Base-by-base conservation (phyloP, 2,888 invertebrate species). In the Pollenia griseotomentosa region DNA sequence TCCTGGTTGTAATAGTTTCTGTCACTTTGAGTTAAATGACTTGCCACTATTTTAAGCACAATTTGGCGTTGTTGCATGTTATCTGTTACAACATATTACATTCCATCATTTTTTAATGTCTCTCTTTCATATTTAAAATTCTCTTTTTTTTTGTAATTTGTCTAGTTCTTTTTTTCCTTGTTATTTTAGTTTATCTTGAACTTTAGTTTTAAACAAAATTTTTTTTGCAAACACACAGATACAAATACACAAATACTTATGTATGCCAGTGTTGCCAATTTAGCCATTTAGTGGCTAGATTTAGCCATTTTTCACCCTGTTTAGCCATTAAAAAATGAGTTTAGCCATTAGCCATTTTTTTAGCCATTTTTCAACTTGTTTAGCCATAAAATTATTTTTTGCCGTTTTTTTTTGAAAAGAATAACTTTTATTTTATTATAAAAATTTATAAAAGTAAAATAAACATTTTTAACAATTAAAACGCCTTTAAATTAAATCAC, bases 31-130 rank as follows among this genome's bases (percentile, higher is more conserved):
- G 66, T 86, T 77, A 80, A 80, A 86, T 83, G 80, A 86, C 71
- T 83, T 83, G 86, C 71, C 83, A 83, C 79, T 71, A 80, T 74
- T 68, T 83, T 51, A 70, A 79, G 79, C 61, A 86, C 86, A 83
- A 83, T 86, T 80, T 86, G 80, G 65, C 59, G 80, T 66, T 65
- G 73, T 73, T 79, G 68, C 59, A 61, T 79, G 46, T 61, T 79
- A 55, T 68, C 74, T 65, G 23, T 51, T 75, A 23, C 19, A 79
- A 68, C 59, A 16, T 51, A 66, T 57, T 65, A 65, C 14, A 65
- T 51, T 3, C 33, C 19, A 9, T 61, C 2, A 68, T 55, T 55
- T 40, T 46, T 74, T 12, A 55, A 14, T 33, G 14, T 59, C 14
- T 40, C 16, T 10, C 12, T 19, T 40, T 75, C 40, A n/a, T 48